phyloP scores from a whole-genome alignment of 2,113 vertebrate species.

The Hemicordylus capensis region DNA sequence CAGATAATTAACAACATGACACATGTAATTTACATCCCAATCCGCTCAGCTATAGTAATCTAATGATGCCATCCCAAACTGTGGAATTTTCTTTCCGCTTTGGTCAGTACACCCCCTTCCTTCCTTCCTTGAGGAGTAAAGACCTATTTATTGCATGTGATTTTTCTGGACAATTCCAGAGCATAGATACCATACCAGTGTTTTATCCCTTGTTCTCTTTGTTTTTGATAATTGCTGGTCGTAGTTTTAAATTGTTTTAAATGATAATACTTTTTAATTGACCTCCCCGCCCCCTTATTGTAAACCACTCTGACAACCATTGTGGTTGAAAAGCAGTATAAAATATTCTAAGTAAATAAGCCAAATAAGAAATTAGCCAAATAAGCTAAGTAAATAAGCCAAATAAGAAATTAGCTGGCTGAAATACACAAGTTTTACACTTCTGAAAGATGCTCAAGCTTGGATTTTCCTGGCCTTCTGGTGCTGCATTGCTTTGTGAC shows the following conservation, averaged over 20 bases:
- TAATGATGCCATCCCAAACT: background rate
- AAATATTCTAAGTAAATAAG: background rate
- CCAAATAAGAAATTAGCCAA: background rate
- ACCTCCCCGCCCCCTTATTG: background rate
- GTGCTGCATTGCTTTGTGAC: background rate
- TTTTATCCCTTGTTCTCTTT: background rate
- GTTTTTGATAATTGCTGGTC: background rate
- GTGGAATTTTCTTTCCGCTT: background rate
- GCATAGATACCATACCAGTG: background rate
- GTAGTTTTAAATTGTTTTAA: background rate
- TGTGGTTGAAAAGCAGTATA: background rate
- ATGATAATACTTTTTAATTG: background rate
- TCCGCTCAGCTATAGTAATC: background rate
- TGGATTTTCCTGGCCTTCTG: no score
- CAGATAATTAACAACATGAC: background rate
- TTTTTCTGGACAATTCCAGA: background rate
- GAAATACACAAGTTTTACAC: no score
- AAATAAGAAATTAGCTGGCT: background rate
- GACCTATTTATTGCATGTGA: no score
- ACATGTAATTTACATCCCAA: background rate
- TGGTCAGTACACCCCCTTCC: background rate
- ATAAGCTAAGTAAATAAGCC: no score
- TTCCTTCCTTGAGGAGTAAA: no score
- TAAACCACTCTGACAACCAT: background rate
- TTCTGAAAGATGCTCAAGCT: background rate